Evolutionary conservation across 2,113 vertebrate genomes (phyloP).

Genomic region (Craseonycteris thonglongyai): DNA sequence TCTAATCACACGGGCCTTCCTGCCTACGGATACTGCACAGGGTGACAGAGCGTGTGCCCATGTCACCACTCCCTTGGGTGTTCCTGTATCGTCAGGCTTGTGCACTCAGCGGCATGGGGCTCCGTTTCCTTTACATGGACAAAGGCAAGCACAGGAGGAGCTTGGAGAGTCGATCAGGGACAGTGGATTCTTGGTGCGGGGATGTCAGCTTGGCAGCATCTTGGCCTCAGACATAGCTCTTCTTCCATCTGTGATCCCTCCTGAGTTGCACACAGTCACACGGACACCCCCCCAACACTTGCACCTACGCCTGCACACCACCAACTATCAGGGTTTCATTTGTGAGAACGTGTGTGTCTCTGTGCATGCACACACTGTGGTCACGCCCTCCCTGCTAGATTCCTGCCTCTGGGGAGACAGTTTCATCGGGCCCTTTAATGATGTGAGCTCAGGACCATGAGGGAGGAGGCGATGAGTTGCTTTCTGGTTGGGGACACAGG

Average conservation of each 20-base stretch:
- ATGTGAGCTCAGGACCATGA: not conserved
- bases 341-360: not conserved
- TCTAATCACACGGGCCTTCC: not conserved
- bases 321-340: not conserved
- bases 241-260: not conserved
- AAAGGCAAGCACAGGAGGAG: not conserved
- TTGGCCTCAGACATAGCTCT: not conserved
- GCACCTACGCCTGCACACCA: not conserved
- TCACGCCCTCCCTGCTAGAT: not conserved
- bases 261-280: not conserved
- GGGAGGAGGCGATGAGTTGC: not conserved
- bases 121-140: not conserved
- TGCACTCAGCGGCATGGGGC: not conserved
- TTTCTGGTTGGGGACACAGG: not conserved
- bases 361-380: rapidly evolving
- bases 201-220: not conserved
- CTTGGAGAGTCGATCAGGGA: not conserved
- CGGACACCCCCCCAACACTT: not conserved
- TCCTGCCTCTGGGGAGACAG: not conserved
- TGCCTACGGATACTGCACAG: not conserved
- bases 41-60: rapidly evolving
- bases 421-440: not conserved
- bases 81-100: not conserved
- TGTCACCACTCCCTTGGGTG: not conserved
- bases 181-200: not conserved